phyloP scores from a whole-genome alignment of 2,797 vertebrate genomes.

The Microctenopoma lineatum region DNA sequence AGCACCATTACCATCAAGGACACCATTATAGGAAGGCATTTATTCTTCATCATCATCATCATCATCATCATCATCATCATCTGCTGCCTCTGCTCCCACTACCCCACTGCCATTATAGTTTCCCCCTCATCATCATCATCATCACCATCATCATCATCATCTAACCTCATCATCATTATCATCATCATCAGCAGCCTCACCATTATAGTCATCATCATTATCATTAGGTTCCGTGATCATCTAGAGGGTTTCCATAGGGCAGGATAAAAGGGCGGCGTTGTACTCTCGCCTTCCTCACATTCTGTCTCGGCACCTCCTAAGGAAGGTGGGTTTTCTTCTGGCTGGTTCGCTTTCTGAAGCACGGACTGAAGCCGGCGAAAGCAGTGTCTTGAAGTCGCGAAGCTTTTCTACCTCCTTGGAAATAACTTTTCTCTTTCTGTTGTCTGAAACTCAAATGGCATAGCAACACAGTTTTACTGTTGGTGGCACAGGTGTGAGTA shows the following conservation, averaged over 20 bases:
- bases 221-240: slow-evolving; percentile 87
- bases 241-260: slow-evolving; percentile 77
- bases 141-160: slow-evolving; percentile 62
- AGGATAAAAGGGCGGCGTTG: slow-evolving; percentile 78
- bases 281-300: slow-evolving; percentile 69
- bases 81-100: slow-evolving; percentile 49
- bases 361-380: background rate
- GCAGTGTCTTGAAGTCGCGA: background rate
- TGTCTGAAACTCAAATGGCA: slow-evolving; percentile 1
- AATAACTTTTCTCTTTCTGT: background rate
- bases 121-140: slow-evolving; percentile 76
- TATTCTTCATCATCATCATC: slow-evolving; percentile 71
- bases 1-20: slow-evolving; percentile 85
- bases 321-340: slow-evolving; percentile 34
- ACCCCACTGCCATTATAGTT: slow-evolving; percentile 66
- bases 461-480: background rate
- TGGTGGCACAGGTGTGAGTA: slow-evolving; percentile 55
- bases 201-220: slow-evolving; percentile 89
- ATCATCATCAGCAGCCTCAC: slow-evolving; percentile 75
- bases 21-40: slow-evolving; percentile 83
- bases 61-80: slow-evolving; percentile 66
- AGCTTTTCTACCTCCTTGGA: slow-evolving; percentile 9
- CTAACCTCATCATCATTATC: slow-evolving; percentile 66
- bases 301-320: slow-evolving; percentile 49
- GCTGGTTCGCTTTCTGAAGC: slow-evolving; percentile 11